Evolutionary conservation across 1,140 invertebrate genomes (phyloP).

Genomic region (Oncopeltus fasciatus): DNA sequence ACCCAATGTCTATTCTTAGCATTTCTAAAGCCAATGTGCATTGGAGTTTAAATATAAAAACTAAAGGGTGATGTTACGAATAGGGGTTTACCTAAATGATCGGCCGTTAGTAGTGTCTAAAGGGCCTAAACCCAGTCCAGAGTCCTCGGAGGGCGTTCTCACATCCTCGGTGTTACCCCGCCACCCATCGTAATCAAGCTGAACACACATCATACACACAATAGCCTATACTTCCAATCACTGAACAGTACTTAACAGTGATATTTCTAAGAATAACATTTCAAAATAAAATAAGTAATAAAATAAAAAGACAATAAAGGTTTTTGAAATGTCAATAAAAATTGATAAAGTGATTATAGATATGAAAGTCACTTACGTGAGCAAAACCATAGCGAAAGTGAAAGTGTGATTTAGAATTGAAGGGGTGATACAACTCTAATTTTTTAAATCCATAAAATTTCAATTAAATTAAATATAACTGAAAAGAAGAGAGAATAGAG

Average conservation of each 20-base stretch:
- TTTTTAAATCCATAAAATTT: too few species aligned
- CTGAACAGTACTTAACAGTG: conserved; percentile 6
- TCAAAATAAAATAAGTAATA: not conserved
- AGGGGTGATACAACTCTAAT: too few species aligned
- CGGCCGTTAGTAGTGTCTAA: conserved; percentile 21
- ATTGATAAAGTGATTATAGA: too few species aligned
- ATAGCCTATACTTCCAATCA: conserved; percentile 16
- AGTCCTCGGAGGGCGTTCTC: conserved; percentile 68
- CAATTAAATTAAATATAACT: too few species aligned
- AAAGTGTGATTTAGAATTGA: too few species aligned
- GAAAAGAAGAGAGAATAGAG: too few species aligned
- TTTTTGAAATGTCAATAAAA: too few species aligned
- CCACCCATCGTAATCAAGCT: conserved; percentile 21
- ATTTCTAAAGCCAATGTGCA: too few species aligned
- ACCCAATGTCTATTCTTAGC: too few species aligned
- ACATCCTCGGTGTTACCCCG: conserved; percentile 34
- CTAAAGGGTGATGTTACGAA: conserved; percentile 6
- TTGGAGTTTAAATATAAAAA: not conserved
- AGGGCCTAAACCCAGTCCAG: conserved; percentile 60
- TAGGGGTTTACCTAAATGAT: conserved; percentile 22
- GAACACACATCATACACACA: conserved; percentile 21
- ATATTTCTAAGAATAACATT: not conserved
- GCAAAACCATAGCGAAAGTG: too few species aligned
- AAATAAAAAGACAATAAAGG: not conserved
- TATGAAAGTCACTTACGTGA: too few species aligned